Conservation (phyloP, 1,140 invertebrate species). For the Eupeodes corollae region DNA sequence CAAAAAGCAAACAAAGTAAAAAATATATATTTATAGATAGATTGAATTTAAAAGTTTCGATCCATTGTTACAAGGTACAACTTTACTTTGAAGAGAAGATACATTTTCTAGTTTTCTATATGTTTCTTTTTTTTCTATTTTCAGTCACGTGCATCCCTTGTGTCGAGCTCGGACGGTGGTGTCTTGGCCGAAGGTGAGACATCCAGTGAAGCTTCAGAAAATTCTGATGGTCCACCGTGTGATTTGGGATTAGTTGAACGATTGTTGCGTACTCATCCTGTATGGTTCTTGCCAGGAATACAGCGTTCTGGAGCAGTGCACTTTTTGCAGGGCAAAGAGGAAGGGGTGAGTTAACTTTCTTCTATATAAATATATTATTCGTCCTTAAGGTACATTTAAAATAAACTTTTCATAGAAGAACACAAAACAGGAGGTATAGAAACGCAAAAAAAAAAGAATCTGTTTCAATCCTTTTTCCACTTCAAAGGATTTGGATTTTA, state of each 20-base stretch:
- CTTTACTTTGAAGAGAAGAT: background rate
- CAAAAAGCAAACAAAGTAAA: no score
- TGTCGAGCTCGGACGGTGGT: slow-evolving; percentile 36
- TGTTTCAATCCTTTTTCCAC: no score
- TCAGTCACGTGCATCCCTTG: slow-evolving; percentile 35
- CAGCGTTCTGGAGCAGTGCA: slow-evolving; percentile 85
- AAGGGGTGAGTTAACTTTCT: slow-evolving; percentile 57
- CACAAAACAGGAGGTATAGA: background rate
- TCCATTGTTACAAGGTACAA: no score
- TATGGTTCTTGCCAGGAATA: slow-evolving; percentile 92
- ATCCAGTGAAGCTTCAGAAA: slow-evolving; percentile 34
- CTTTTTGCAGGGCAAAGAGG: slow-evolving; percentile 82
- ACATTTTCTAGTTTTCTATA: background rate
- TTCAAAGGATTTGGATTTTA: no score
- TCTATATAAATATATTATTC: background rate
- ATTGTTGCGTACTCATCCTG: slow-evolving; percentile 79
- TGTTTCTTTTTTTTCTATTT: slow-evolving; percentile 8
- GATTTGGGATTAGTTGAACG: slow-evolving; percentile 76
- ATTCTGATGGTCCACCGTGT: slow-evolving; percentile 45
- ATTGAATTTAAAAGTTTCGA: no score
- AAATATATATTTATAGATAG: no score
- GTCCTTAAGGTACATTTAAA: no score
- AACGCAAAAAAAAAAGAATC: slow-evolving; percentile 3
- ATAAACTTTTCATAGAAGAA: no score
- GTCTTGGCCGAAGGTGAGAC: slow-evolving; percentile 36